phyloP scores from a whole-genome alignment of 1,140 invertebrate genomes.

The Bombus sylvicola region DNA sequence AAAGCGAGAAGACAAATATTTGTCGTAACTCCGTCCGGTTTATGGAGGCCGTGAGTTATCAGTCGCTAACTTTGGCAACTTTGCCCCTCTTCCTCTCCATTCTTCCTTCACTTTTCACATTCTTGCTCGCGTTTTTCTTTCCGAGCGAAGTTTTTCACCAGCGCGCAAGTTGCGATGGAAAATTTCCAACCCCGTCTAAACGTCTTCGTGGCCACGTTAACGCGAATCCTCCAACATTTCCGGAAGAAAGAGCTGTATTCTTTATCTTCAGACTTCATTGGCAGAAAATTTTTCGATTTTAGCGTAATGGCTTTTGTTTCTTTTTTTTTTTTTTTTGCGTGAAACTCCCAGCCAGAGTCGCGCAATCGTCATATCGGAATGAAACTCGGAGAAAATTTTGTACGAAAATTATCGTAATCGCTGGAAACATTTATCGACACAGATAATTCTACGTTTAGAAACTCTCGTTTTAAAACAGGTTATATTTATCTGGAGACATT shows the following conservation, averaged over 20 bases:
- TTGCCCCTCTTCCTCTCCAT: background rate
- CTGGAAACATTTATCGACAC: background rate
- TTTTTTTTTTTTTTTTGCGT: background rate
- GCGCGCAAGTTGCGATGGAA: background rate
- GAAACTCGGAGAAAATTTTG: background rate
- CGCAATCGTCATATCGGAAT: background rate
- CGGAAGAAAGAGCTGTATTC: background rate
- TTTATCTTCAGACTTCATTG: background rate
- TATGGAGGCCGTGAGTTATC: slow-evolving; percentile 56
- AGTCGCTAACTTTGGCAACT: slow-evolving; percentile 49
- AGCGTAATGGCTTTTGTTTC: background rate
- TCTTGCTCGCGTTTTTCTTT: slow-evolving; percentile 12
- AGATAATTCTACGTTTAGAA: background rate
- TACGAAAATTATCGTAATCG: too few relatives aligned
- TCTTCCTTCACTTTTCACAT: background rate
- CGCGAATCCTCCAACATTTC: background rate
- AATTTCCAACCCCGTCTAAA: background rate
- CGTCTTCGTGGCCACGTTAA: background rate
- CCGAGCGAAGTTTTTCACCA: slow-evolving; percentile 13
- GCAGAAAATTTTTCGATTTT: background rate
- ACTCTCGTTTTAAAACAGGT: too few relatives aligned
- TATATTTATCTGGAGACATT: too few relatives aligned
- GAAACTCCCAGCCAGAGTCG: background rate
- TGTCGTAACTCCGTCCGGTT: slow-evolving; percentile 54
- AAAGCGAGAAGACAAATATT: slow-evolving; percentile 63